Conservation (phyloP, 2,797 vertebrate genomes). For the Betta splendens region DNA sequence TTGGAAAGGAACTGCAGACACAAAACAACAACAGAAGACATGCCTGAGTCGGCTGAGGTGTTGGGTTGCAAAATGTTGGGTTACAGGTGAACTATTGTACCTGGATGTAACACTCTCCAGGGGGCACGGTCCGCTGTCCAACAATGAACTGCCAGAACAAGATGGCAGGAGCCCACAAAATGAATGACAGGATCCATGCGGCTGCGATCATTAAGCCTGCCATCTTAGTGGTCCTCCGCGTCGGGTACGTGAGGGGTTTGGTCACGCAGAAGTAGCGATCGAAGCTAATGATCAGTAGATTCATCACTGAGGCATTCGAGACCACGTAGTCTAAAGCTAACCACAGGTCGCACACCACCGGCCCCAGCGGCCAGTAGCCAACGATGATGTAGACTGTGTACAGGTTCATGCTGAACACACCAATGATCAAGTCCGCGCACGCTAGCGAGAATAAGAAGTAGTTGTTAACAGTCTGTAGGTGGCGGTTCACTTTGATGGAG, state of each 20-base stretch:
- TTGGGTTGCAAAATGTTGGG: too few relatives aligned
- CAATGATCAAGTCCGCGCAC: conserved; percentile 96
- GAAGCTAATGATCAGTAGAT: conserved; percentile 97
- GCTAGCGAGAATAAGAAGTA: conserved; percentile 98
- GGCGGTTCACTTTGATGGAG: conserved; percentile 98
- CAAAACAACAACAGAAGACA: not conserved
- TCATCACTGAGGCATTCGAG: conserved; percentile 98
- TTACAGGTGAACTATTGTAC: too few relatives aligned
- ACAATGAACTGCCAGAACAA: conserved; percentile 91
- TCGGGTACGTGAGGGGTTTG: conserved; percentile 93
- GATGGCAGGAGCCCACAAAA: conserved; percentile 97
- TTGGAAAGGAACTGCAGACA: conserved; percentile 92
- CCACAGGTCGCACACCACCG: conserved; percentile 96
- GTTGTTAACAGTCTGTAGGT: conserved; percentile 98
- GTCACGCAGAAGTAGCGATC: conserved; percentile 99
- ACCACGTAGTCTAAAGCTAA: conserved; percentile 96
- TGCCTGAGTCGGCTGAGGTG: too few relatives aligned
- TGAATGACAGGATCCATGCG: conserved; percentile 90
- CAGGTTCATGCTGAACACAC: conserved; percentile 97
- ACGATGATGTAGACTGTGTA: conserved; percentile 97
- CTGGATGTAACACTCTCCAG: conserved; percentile 90
- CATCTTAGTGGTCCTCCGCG: conserved; percentile 98
- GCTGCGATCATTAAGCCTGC: conserved; percentile 93
- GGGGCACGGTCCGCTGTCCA: conserved; percentile 79
- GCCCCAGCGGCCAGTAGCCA: conserved; percentile 96